Evolutionary conservation across 2,888 invertebrate genomes (phyloP), one percentile per base, ranked within the genome.

Genomic region (Odontomyia ornata): DNA sequence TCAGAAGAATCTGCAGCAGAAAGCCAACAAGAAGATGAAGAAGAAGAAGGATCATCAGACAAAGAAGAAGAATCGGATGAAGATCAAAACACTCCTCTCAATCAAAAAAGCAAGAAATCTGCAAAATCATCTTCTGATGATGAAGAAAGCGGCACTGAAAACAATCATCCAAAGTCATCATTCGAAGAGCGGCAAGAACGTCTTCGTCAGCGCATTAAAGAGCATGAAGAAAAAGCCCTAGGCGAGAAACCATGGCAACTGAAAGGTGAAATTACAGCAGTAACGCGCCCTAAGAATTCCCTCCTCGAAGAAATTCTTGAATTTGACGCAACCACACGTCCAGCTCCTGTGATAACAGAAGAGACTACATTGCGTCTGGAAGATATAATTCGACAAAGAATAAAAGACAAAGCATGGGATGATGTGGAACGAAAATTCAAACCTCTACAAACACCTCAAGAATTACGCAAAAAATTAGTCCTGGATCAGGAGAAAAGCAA

Each of bases 401-500:
- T 99, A 46, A 97, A 95, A 87, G 97, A 98, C 83, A 91, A 94
- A 88, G 93, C 93, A 0, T 99, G 95, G 92, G 98, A 99, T 85
- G 97, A 98, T 86, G 97, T 98, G 0, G 92, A 92, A 79, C 90
- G 93, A 71, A 97, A 96, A 88, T 90, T 92, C 25, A 96, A 95
- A 84, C 94, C 95, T 0, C 90, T 93, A 0, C 93, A 95, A 79
- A 93, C 94, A 13, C 93, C 95, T 1, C 88, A 93, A 62, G 93
- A 94, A 79, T 98, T 93, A 84, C 95, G 95, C 82, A 97, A 98
- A 84, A 91, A 94, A 80, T 89, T 97, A 76, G 90, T 96, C 0
- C 87, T 99, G 62, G 94, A 99, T 86, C 96, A 97, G 81, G 95
- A 97, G 82, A 98, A 98, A 84, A 97, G 97, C 83, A 97, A 98